Conservation (phyloP, 1,140 invertebrate genomes). For the Medauroidea extradentata region DNA sequence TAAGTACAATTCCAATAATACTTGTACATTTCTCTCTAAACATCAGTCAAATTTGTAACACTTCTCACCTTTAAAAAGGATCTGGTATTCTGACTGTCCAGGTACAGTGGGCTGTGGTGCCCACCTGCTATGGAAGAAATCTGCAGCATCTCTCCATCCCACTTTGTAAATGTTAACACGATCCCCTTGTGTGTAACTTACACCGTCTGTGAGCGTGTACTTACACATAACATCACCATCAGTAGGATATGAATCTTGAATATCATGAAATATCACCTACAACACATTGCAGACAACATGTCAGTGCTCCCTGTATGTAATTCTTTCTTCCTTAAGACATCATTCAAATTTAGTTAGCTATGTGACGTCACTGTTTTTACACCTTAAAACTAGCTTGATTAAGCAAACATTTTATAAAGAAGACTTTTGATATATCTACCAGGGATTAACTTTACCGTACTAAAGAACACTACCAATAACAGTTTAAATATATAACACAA, state of each 20-base stretch:
- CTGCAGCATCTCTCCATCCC: constrained; percentile 19
- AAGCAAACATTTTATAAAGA: too few species aligned
- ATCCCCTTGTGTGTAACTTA: constrained; percentile 16
- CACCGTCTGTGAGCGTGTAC: constrained; percentile 17
- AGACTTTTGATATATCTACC: too few species aligned
- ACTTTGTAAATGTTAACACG: constrained; percentile 21
- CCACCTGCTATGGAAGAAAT: constrained; percentile 12
- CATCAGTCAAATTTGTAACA: background rate
- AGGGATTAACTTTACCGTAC: too few species aligned
- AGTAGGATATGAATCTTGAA: constrained; percentile 22
- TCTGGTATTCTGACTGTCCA: constrained; percentile 5
- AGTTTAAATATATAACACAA: too few species aligned
- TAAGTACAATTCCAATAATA: too few species aligned
- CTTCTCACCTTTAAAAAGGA: constrained; percentile 15
- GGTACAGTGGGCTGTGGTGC: constrained; percentile 1
- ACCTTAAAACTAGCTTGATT: too few species aligned
- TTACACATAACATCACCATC: constrained; percentile 22
- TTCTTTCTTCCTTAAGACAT: too few species aligned
- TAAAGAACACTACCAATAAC: too few species aligned
- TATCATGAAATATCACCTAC: constrained; percentile 25
- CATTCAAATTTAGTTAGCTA: too few species aligned
- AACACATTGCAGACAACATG: background rate
- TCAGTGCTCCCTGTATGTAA: too few species aligned
- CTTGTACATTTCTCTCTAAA: too few species aligned
- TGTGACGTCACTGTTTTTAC: too few species aligned